A percentile compares a stretch with the other conserved stretches of the same genome.
phyloP scores from a whole-genome alignment of 2,113 vertebrate genomes.

The Orycteropus afer region DNA sequence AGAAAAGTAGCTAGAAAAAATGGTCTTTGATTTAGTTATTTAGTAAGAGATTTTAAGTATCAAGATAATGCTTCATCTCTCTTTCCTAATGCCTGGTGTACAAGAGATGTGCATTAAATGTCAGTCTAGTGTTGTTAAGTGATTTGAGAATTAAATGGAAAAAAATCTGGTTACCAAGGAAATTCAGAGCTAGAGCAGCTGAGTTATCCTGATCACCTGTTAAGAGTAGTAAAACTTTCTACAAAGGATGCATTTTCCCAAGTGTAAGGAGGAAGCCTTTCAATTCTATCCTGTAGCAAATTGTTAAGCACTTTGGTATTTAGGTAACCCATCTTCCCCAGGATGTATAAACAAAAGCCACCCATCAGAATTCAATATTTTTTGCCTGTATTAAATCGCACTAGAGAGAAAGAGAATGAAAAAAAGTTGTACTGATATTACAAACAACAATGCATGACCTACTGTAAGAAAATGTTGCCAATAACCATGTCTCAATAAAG shows the following conservation, averaged over 20 bases:
- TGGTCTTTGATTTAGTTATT: background rate
- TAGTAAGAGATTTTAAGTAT: background rate
- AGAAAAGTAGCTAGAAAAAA: background rate
- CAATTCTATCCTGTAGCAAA: conserved; percentile 32
- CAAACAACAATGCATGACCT: background rate
- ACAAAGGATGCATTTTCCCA: background rate
- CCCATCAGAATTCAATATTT: background rate
- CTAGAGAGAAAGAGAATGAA: conserved; percentile 24
- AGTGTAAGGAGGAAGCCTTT: background rate
- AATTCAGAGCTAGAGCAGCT: conserved; percentile 18
- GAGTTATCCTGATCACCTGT: conserved; percentile 55
- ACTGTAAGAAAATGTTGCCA: conserved; percentile 20
- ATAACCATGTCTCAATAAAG: background rate
- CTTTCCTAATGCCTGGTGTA: background rate
- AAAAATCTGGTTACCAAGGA: conserved; percentile 36
- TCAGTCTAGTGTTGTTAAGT: background rate
- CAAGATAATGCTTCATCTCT: background rate
- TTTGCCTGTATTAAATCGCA: conserved; percentile 21
- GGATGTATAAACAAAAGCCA: conserved; percentile 29
- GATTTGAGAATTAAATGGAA: background rate
- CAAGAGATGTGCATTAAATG: background rate
- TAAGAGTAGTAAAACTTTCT: background rate
- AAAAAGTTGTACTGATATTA: background rate
- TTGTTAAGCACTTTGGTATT: background rate
- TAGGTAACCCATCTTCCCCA: background rate